Conservation (phyloP, 1,140 invertebrate genomes). For the Helicorthomorpha holstii region DNA sequence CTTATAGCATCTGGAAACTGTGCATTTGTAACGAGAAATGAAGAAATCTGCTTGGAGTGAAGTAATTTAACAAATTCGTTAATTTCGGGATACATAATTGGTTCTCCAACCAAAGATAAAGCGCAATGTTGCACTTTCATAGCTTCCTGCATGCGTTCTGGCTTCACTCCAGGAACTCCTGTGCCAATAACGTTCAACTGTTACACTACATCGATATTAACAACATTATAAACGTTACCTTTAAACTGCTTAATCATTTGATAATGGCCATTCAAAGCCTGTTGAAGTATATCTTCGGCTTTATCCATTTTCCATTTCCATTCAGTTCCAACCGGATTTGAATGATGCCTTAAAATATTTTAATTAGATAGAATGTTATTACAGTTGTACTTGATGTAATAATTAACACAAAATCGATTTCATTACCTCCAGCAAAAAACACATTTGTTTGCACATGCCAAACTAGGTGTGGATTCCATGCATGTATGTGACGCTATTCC, state of each 20-base stretch:
- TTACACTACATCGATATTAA: background rate
- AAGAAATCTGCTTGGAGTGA: conserved; percentile 35
- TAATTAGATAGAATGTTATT: conserved; percentile 1
- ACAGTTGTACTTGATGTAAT: background rate
- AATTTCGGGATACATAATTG: conserved; percentile 50
- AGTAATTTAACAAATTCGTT: conserved; percentile 36
- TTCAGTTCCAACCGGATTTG: conserved; percentile 50
- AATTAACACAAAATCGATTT: background rate
- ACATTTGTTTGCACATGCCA: conserved; percentile 50
- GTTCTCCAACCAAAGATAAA: conserved; percentile 45
- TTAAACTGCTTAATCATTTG: conserved; percentile 43
- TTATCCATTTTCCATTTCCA: conserved; percentile 47
- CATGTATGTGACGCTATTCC: conserved; percentile 45
- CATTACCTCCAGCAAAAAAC: conserved; percentile 44
- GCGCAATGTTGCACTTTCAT: conserved; percentile 36
- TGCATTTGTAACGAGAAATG: conserved; percentile 45
- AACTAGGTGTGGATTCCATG: conserved; percentile 44
- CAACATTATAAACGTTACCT: conserved; percentile 21
- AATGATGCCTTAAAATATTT: conserved; percentile 32
- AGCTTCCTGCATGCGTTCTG: conserved; percentile 35
- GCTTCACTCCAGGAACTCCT: conserved; percentile 42
- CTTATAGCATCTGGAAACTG: conserved; percentile 43
- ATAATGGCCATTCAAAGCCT: conserved; percentile 35
- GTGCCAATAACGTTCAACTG: conserved; percentile 1
- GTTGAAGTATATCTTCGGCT: conserved; percentile 34